Percentiles rank a stretch among this genome's conserved stretches.
phyloP scores from a whole-genome alignment of 2,113 vertebrate species.

The Isurus oxyrinchus region DNA sequence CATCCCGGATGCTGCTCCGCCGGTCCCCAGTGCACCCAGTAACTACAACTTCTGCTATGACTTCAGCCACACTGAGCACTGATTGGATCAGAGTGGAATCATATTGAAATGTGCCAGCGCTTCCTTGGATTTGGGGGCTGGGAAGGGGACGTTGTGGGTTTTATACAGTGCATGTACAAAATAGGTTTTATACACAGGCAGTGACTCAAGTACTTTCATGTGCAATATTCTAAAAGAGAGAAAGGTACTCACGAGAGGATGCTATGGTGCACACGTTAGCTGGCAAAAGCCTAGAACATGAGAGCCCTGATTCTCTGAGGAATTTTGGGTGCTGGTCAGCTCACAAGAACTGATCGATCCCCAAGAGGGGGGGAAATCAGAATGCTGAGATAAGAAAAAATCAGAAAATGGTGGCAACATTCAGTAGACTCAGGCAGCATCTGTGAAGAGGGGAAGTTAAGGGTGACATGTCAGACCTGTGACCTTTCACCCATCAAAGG shows the following conservation, averaged over 20 bases:
- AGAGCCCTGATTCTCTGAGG: not conserved
- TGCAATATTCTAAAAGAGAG: slow-evolving; percentile 13
- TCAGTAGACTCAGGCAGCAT: not conserved
- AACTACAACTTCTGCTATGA: slow-evolving; percentile 94
- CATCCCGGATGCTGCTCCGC: slow-evolving; percentile 78
- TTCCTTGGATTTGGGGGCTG: not conserved
- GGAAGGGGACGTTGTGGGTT: not conserved
- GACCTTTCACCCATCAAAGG: not conserved
- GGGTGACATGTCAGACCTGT: too few species aligned
- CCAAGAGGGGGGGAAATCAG: not conserved
- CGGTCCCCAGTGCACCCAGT: slow-evolving; percentile 82
- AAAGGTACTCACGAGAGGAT: not conserved
- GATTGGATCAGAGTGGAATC: slow-evolving; percentile 12
- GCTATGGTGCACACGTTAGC: not conserved
- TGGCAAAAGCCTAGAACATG: not conserved
- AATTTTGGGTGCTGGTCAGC: not conserved
- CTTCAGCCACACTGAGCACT: slow-evolving; percentile 78
- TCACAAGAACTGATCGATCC: not conserved
- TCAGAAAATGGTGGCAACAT: not conserved
- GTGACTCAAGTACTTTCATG: slow-evolving; percentile 20
- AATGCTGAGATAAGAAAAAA: too few species aligned
- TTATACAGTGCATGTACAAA: slow-evolving; percentile 10
- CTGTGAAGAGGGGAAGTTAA: not conserved
- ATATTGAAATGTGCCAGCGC: not conserved
- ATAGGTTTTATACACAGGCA: not conserved